These are phyloP conservation scores for Ectemnius lituratus DNA, from an alignment of 2,888 invertebrate species.

Conservation along the genomic window DNA sequence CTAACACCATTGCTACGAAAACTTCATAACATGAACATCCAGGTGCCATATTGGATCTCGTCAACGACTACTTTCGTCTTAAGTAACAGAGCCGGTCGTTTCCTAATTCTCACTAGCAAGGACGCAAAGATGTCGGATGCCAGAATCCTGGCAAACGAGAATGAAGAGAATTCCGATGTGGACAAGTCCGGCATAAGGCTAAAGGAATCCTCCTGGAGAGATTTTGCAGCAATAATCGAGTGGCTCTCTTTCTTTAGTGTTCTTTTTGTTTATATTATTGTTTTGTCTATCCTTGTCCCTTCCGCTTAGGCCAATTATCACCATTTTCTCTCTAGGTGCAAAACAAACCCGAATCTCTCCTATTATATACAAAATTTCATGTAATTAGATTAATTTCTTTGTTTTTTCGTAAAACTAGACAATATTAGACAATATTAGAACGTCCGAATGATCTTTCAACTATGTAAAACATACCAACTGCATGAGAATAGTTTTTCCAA, in stretches of 20 bases:
- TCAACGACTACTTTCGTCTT: constrained; percentile 58
- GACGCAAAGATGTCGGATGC: constrained; percentile 41
- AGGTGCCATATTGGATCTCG: constrained; percentile 68
- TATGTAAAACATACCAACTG: too few relatives aligned
- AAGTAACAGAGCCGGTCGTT: constrained; percentile 62
- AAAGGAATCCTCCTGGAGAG: constrained; percentile 64
- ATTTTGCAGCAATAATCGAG: constrained; percentile 68
- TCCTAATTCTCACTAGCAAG: constrained; percentile 57
- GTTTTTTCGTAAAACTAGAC: too few relatives aligned
- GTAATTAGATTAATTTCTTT: too few relatives aligned
- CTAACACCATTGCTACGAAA: constrained; percentile 71
- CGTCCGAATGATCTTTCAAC: too few relatives aligned
- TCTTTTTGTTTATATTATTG: constrained; percentile 62
- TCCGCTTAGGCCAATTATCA: constrained; percentile 1
- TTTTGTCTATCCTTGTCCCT: constrained; percentile 55
- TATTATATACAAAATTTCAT: too few relatives aligned
- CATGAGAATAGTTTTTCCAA: too few relatives aligned
- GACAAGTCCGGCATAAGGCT: constrained; percentile 11
- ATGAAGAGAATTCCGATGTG: constrained; percentile 53
- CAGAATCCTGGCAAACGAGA: constrained; percentile 41
- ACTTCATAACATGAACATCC: constrained; percentile 59
- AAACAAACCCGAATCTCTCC: too few relatives aligned
- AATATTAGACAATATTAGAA: too few relatives aligned
- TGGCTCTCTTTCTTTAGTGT: constrained; percentile 65
- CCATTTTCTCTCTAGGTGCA: too few relatives aligned